Base-by-base conservation (phyloP, 2,113 vertebrate species). In the Apodemus speciosus region DNA sequence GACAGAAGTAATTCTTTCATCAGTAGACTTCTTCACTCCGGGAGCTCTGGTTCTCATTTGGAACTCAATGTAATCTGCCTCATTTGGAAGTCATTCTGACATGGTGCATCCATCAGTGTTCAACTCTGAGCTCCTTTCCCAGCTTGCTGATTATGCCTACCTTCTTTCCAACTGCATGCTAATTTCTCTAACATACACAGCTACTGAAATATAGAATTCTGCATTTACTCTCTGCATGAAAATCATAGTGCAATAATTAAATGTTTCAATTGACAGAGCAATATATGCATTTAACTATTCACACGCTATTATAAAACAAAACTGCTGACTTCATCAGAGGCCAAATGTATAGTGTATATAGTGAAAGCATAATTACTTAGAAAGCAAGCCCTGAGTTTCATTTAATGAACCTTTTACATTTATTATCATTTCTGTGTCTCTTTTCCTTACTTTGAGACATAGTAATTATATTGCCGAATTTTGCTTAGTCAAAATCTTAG, bases 1-100 rank as follows among this genome's bases (percentile, higher is more conserved):
- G 85, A 87, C 90, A 92, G 18, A 86, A 93, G n/a, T 88, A 71
- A 91, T 95, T 92, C 64, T 93, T 88, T 94, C 85, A 84, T 83
- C 68, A 83, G n/a, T 80, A 51, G 23, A 68, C 85, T 95, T 71
- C 64, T 81, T 92, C 83, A 66, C 35, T 92, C 64, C 18, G 1
- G 49, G 35, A 66, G 49, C 81, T 94, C 92, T 94, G 58, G 75
- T 95, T 95, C 84, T 94, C 9, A 80, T 94, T 93, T 94, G 77
- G 32, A 90, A 40, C 38, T 71, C 83, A 46, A 23, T 15, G 23
- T 91, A 75, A 88, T 86, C 81, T 83, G 32, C 66, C 75, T 95
- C 64, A 69, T 72, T 94, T 95, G 73, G 85, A 96, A 95, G 93
- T 73, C 68, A 89, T 93, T 90, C 89, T n/a, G 38, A 88, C 88